Base-by-base conservation (phyloP, 2,888 invertebrate genomes). In the Aphodius granarius region DNA sequence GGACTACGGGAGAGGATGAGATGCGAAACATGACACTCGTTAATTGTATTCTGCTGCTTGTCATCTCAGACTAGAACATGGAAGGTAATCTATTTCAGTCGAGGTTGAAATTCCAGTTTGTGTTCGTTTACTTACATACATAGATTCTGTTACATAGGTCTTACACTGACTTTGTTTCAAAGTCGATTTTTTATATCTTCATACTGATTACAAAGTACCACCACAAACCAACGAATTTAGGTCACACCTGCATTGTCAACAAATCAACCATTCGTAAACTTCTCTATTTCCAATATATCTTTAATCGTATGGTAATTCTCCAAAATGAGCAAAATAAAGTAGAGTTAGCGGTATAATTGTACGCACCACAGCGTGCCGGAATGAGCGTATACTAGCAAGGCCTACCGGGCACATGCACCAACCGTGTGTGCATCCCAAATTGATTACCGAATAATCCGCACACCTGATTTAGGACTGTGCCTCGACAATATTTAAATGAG, bases 401-500 rank as follows among this genome's bases (percentile, higher is more conserved):
- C 68, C 21, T 68, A 43, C 22, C 20, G 68, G 68, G 68, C 68
- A 22, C 20, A 22, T 68, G 21, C 21, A 22, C 17, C 19, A 17
- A 17, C 68, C 68, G 21, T 68, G 21, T 68, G 68, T 20, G 68
- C 68, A 20, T 22, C 68, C n/a, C 68, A 68, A 68, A 68, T 68
- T 68, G 68, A 68, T 68, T 68, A 68, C 68, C 68, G 68, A 68
- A 68, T 68, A 68, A 68, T 68, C 68, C 68, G 68, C 22, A 68
- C 68, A 68, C 68, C 68, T 68, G 68, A 68, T 68, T 68, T 68
- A 68, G 68, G 68, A 68, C 68, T 68, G 20, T 20, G n/a, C 21
- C 68, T 72, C 75, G 75, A 75, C 71, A 72, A 75, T 75, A 75
- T 75, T 75, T 75, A 75, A 75, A 75, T 75, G 75, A 75, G 72